These are phyloP conservation scores for Papilio gigon DNA, from an alignment of 2,888 invertebrate genomes.

Conservation along the genomic window DNA sequence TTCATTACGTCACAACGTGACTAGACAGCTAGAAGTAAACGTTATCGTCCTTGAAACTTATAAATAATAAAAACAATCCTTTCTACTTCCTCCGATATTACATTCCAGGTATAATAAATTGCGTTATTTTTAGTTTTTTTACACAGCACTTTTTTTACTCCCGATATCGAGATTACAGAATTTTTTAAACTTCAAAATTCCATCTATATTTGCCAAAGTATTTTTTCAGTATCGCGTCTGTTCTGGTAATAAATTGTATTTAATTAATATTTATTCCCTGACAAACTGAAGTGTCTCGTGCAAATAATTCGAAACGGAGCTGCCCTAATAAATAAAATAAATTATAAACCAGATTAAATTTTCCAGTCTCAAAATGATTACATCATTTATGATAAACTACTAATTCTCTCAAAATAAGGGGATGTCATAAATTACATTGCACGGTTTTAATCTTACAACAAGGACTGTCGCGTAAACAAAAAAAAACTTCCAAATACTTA, in stretches of 20 bases:
- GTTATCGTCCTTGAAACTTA: not conserved
- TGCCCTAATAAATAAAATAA: constrained; percentile 26
- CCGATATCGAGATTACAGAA: not conserved
- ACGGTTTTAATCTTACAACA: not conserved
- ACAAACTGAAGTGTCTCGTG: constrained; percentile 28
- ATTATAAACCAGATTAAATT: constrained; percentile 12
- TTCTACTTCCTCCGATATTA: not conserved
- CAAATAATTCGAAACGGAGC: constrained; percentile 29
- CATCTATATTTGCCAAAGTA: not conserved
- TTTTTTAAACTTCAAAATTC: not conserved
- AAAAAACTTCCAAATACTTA: not conserved
- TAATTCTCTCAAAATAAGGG: not conserved
- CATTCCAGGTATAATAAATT: not conserved
- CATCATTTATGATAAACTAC: constrained; percentile 14
- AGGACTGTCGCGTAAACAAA: not conserved
- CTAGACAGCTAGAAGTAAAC: not conserved
- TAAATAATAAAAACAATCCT: not conserved
- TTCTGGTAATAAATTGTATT: constrained; percentile 26
- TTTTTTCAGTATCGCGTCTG: constrained; percentile 26
- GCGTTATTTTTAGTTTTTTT: no score
- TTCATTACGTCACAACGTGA: not conserved
- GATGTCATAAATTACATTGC: not conserved
- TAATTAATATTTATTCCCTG: constrained; percentile 36
- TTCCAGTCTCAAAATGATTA: constrained; percentile 18
- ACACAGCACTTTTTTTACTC: no score